A percentile compares a stretch with the other conserved stretches of the same genome.
phyloP scores from a whole-genome alignment of 1,140 invertebrate genomes.

The Philotrypesis tridentata region DNA sequence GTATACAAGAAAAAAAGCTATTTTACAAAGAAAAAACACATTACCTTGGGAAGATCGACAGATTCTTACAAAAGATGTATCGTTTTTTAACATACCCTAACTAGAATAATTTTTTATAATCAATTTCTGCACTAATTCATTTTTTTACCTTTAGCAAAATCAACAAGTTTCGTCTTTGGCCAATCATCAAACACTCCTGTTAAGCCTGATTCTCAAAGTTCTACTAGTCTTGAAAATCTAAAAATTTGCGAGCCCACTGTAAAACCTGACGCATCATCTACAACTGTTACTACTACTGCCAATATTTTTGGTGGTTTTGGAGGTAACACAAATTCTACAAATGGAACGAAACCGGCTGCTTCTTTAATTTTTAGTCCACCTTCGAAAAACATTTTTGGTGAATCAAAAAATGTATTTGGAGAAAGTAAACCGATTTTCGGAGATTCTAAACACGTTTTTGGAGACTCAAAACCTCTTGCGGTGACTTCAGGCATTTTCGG shows the following conservation, averaged over 20 bases:
- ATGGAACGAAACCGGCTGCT: not conserved
- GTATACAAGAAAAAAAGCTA: too few species aligned
- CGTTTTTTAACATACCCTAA: too few species aligned
- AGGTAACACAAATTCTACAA: not conserved
- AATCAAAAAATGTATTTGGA: slow-evolving; percentile 35
- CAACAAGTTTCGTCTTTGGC: slow-evolving; percentile 41
- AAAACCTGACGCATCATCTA: not conserved
- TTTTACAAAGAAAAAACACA: not conserved
- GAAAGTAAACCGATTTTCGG: not conserved
- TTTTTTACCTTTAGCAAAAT: not conserved
- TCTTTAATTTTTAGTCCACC: not conserved
- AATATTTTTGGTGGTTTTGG: slow-evolving; percentile 19
- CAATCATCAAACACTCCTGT: not conserved
- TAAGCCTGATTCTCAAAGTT: slow-evolving; percentile 31
- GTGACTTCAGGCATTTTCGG: slow-evolving; percentile 22
- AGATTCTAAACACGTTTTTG: slow-evolving; percentile 23
- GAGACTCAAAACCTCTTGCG: not conserved
- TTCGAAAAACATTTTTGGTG: not conserved
- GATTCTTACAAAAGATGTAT: too few species aligned
- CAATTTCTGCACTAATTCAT: too few species aligned
- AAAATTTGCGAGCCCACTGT: slow-evolving; percentile 62
- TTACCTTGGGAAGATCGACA: too few species aligned
- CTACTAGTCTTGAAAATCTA: slow-evolving; percentile 52
- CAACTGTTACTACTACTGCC: slow-evolving; percentile 22
- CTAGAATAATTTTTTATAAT: too few species aligned